phyloP scores from a whole-genome alignment of 2,113 vertebrate genomes.

The Tiliqua scincoides region DNA sequence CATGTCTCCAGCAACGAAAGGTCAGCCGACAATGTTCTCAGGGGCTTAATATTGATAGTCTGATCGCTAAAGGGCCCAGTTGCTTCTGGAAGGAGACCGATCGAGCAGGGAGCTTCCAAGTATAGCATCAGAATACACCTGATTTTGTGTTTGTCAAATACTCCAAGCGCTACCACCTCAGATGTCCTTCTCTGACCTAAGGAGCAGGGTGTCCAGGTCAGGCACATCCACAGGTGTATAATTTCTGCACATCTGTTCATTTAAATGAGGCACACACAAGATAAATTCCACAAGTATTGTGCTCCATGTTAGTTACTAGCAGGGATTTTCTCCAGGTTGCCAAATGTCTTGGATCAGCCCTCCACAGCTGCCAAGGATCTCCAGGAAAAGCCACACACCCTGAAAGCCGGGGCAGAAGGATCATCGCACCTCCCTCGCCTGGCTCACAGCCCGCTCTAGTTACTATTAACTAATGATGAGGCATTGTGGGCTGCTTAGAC shows the following conservation, averaged over 20 bases:
- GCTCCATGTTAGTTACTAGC: background rate
- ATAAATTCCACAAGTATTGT: background rate
- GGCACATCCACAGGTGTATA: background rate
- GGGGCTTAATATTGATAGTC: constrained; percentile 39
- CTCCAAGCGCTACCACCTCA: too few relatives aligned
- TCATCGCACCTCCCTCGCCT: background rate
- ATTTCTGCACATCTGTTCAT: background rate
- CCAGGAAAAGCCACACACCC: background rate
- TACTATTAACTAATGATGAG: background rate
- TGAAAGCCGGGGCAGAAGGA: fast-evolving
- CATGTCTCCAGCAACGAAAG: fast-evolving
- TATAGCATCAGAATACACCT: background rate
- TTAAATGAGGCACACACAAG: background rate
- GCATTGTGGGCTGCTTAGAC: constrained; percentile 11
- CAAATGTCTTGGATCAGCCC: background rate
- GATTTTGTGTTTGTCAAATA: too few relatives aligned
- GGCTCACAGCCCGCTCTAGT: background rate
- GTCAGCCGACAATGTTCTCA: background rate
- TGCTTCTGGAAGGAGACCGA: background rate
- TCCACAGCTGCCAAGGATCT: background rate
- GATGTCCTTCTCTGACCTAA: background rate
- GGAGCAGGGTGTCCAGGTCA: too few relatives aligned
- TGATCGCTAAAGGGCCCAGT: background rate
- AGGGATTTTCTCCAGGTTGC: too few relatives aligned
- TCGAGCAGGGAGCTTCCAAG: background rate